phyloP scores from a whole-genome alignment of 2,888 invertebrate genomes.

The Drosophila subsilvestris region DNA sequence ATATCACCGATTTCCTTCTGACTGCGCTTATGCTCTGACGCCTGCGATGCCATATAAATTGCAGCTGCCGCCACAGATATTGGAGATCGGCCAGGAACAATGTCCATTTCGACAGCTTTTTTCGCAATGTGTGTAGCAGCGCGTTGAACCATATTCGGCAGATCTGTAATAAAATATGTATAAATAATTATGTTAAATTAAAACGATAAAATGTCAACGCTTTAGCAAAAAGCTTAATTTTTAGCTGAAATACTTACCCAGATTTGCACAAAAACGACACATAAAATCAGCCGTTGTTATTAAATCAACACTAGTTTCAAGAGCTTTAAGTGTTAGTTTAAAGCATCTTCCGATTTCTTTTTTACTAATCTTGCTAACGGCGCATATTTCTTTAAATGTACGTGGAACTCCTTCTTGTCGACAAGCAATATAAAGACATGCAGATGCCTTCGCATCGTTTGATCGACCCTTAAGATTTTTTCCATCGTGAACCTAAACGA shows the following conservation, averaged over 20 bases:
- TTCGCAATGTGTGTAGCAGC: constrained; percentile 98
- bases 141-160: constrained; percentile 94
- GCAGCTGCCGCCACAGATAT: constrained; percentile 99
- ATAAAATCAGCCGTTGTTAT: constrained; percentile 99
- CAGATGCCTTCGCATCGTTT: constrained; percentile 99
- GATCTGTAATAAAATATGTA: constrained; percentile 66
- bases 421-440: constrained; percentile 99
- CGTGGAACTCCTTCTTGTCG: constrained; percentile 99
- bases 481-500: constrained; percentile 92
- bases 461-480: constrained; percentile 97
- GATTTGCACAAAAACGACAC: constrained; percentile 98
- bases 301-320: constrained; percentile 98
- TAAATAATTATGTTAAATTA: background rate
- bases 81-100: constrained; percentile 98
- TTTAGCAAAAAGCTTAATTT: background rate
- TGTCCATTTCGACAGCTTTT: constrained; percentile 97
- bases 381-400: constrained; percentile 99
- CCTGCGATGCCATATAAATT: constrained; percentile 99
- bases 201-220: background rate
- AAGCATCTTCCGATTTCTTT: constrained; percentile 99
- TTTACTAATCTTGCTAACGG: constrained; percentile 99
- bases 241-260: constrained; percentile 85
- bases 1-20: constrained; percentile 99
- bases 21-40: constrained; percentile 97
- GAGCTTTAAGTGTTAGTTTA: constrained; percentile 96